Percentiles rank a stretch among this genome's conserved stretches.
These are phyloP conservation scores for Pseudococcus jackbeardsleyi DNA, from an alignment of 2,888 invertebrate genomes.

Conservation along the genomic window DNA sequence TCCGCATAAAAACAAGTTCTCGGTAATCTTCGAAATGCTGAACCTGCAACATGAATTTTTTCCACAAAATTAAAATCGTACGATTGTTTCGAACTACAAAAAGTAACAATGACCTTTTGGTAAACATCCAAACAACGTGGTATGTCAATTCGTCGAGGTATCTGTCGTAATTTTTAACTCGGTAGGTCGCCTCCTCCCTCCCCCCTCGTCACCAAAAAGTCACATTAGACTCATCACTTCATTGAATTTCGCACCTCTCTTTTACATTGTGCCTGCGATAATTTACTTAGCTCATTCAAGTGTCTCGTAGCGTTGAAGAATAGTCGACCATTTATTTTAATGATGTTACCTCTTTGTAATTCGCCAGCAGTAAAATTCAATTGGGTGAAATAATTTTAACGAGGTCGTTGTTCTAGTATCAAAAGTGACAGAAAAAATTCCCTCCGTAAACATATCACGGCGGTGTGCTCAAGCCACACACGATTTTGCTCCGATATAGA, in stretches of 20 bases:
- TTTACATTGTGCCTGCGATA: neutral
- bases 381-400: conserved; percentile 31
- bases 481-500: too few species aligned
- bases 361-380: neutral
- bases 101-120: conserved; percentile 59
- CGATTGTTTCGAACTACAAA: neutral
- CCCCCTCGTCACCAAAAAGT: neutral
- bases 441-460: neutral
- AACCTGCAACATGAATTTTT: conserved; percentile 27
- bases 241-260: conserved; percentile 13
- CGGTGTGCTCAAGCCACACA: too few species aligned
- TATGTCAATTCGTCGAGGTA: conserved; percentile 21
- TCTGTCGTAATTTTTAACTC: neutral
- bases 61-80: neutral
- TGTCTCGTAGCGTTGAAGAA: neutral
- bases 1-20: conserved; percentile 60
- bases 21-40: conserved; percentile 50
- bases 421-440: neutral
- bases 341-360: neutral
- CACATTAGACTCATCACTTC: neutral
- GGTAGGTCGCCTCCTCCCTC: neutral
- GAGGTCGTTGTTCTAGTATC: conserved; percentile 39
- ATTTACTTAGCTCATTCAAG: conserved; percentile 25
- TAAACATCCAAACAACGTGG: conserved; percentile 25
- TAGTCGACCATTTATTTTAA: conserved; percentile 26